Base-by-base conservation (phyloP, 2,797 vertebrate species). In the Meriones psammophilus region DNA sequence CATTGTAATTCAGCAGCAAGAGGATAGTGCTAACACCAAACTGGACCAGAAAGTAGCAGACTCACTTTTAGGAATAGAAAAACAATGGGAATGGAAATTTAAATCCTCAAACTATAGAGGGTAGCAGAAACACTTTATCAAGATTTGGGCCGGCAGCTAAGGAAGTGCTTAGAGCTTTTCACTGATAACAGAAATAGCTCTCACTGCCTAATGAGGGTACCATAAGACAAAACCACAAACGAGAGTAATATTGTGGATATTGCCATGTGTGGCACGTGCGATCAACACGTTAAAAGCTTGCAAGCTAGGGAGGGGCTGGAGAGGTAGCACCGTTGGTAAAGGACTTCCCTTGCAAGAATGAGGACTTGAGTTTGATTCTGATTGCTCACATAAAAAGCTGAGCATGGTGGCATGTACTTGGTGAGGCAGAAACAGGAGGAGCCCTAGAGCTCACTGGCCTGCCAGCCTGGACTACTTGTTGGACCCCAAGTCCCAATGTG, bases 251-350 rank as follows among this genome's bases (percentile, higher is more conserved):
- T 8, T 6, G 7, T 42, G 36, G 36, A 18, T 68, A 8, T 5
- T 33, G 1, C 22, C 56, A 13, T 20, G 0, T 26, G 13, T 42
- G 50, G 62, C 20, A 0, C 8, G 2, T 8, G 0, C 6, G 2
- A 9, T 26, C 12, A 15, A 13, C 24, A 7, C 24, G 54, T 62
- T 71, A 5, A 39, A 76, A 88, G 5, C 50, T 10, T 18, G 17
- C 26, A 81, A 24, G 68, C 69, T 60, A n/a, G 83, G 68, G 33
- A 50, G 46, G 46, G 46, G 50, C n/a, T 36, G 13, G 22, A 87
- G 66, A 87, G 14, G 42, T 54, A 56, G 22, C 12, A 56, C 14
- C 4, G 50, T 71, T 36, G 66, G 66, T 54, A 36, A 69, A 87
- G 42, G 42, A 50, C 62, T 26, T 68, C 39, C 39, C 39, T 39